Percentiles rank a stretch among this genome's conserved stretches.
Evolutionary conservation across 2,113 vertebrate genomes (phyloP).

Genomic region (Salvator merianae): DNA sequence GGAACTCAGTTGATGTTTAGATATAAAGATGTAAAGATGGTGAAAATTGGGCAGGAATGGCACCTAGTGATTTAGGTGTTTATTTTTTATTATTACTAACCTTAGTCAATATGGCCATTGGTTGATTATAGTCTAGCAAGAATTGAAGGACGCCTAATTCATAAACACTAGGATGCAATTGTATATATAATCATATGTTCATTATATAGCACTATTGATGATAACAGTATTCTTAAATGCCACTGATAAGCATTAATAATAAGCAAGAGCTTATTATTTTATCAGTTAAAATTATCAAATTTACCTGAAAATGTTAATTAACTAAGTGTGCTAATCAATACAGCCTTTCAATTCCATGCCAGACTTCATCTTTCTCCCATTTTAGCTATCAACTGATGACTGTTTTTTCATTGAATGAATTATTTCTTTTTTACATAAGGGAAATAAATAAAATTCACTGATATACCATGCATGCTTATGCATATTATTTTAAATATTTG

Average conservation of each 20-base stretch:
- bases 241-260: background rate
- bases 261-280: background rate
- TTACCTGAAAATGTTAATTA: background rate
- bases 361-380: background rate
- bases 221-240: background rate
- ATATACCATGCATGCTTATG: background rate
- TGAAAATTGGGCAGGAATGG: too few species aligned
- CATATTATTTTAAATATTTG: conserved; percentile 4
- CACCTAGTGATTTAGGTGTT: too few species aligned
- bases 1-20: too few species aligned
- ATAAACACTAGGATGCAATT: too few species aligned
- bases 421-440: background rate
- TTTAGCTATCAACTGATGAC: background rate
- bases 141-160: too few species aligned
- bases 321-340: background rate
- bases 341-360: background rate
- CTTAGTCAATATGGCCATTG: too few species aligned
- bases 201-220: too few species aligned
- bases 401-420: background rate
- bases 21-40: too few species aligned
- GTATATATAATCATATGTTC: background rate
- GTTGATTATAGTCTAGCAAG: too few species aligned
- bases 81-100: too few species aligned
- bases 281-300: background rate
- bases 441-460: background rate